A percentile compares a stretch with the other conserved stretches of the same genome.
Evolutionary conservation across 2,113 vertebrate genomes (phyloP).

Genomic region (Perca fluviatilis): DNA sequence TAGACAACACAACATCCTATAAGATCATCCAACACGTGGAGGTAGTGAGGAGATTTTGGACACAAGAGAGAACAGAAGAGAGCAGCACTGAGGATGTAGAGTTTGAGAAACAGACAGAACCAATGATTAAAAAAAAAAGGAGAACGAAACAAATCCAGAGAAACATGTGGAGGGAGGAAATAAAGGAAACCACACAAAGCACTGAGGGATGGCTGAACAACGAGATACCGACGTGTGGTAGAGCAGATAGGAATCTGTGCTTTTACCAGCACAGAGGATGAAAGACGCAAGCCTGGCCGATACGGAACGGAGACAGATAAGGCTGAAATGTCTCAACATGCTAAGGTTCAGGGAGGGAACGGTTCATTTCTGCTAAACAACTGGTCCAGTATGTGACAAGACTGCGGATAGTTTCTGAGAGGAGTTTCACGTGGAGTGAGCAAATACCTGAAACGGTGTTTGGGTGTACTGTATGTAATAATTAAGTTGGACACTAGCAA

Average conservation of each 20-base stretch:
- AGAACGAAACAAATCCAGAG: conserved; percentile 1
- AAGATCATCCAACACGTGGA: not conserved
- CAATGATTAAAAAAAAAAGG: conserved; percentile 1
- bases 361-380: conserved; percentile 17
- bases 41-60: not conserved
- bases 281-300: conserved; percentile 40
- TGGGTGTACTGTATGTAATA: not conserved
- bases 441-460: not conserved
- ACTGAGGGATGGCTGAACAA: conserved; percentile 20
- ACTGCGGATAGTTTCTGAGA: conserved; percentile 2
- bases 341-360: conserved; percentile 7
- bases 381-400: conserved; percentile 5
- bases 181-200: conserved; percentile 32
- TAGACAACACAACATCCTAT: too few species aligned
- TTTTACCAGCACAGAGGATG: conserved; percentile 33
- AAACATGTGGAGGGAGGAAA: conserved; percentile 18
- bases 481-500: not conserved
- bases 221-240: conserved; percentile 25
- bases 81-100: too few species aligned
- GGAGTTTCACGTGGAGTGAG: not conserved
- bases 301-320: conserved; percentile 57
- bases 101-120: not conserved
- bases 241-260: conserved; percentile 55
- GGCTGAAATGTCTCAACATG: conserved; percentile 59
- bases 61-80: not conserved